phyloP scores from a whole-genome alignment of 2,797 vertebrate species.

The Danio choprae region DNA sequence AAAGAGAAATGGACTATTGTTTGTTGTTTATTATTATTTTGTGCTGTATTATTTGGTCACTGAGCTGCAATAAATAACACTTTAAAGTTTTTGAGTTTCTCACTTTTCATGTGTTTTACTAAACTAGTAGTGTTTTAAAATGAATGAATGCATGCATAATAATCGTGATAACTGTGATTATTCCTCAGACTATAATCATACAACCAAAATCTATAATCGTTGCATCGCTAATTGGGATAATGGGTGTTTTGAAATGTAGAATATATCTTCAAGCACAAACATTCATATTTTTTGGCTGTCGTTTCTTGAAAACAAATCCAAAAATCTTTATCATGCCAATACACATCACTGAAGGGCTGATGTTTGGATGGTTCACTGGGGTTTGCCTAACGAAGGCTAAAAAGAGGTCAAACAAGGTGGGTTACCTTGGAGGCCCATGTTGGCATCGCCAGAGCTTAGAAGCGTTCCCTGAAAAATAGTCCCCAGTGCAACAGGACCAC shows the following conservation, averaged over 20 bases:
- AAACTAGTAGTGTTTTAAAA: no score
- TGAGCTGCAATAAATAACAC: no score
- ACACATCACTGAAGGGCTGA: constrained; percentile 40
- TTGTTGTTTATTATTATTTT: no score
- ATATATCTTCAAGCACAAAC: neutral
- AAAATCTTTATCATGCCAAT: constrained; percentile 5
- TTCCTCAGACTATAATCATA: no score
- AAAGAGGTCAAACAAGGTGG: constrained; percentile 67
- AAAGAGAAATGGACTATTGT: no score
- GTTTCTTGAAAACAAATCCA: constrained; percentile 21
- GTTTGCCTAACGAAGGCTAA: constrained; percentile 63
- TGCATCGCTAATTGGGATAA: no score
- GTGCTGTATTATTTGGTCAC: no score
- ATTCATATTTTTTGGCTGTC: neutral
- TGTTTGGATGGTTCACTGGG: constrained; percentile 54
- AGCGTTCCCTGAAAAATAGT: constrained; percentile 68
- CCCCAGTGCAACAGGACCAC: constrained; percentile 66
- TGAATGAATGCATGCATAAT: no score
- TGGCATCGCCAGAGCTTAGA: constrained; percentile 68
- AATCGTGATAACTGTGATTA: no score
- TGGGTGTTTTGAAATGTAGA: neutral
- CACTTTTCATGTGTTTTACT: no score
- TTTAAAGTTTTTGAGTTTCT: no score
- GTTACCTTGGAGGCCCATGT: constrained; percentile 68
- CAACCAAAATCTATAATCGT: no score